Evolutionary conservation across 2,113 vertebrate genomes (phyloP), one percentile per base, ranked within the genome.

Genomic region (Psettodes erumei): DNA sequence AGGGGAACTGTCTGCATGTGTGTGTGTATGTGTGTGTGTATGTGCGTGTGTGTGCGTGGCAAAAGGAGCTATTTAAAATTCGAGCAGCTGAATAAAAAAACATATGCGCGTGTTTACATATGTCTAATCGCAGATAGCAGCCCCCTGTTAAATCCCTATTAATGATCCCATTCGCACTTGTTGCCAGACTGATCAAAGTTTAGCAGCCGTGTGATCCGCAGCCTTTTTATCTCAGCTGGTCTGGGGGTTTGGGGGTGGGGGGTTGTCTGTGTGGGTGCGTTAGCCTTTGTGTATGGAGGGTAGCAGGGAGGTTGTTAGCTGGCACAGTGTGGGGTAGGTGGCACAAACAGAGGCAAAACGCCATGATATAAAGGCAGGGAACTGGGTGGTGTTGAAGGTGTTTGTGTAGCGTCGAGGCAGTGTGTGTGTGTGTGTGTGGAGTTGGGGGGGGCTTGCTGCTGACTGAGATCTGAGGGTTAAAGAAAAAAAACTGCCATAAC

Each of bases 111-210:
- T 88, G 75, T 86, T 82, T 18, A 19, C 84, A 59, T 33, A 76
- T 68, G 71, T 79, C 79, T 93, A 88, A 92, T 88, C 82, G 42
- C 79, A 90, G 87, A 87, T 59, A 47, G 85, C 86, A 82, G 85
- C 77, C 77, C 78, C 80, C 76, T 79, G 85, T 78, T 93, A 90
- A 92, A 91, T 89, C 86, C 77, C 65, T 74, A 89, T 85, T 93
- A 94, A 93, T 92, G 90, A 94, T 92, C 91, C 87, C 82, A 93
- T 92, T 93, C 92, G 90, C 85, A 91, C 86, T 90, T 88, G 90
- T 88, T 91, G 88, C 87, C 89, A 86, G 83, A 89, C 90, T 92
- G 91, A 94, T 94, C 91, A 94, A 93, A 91, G 90, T 92, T 91
- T 82, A 87, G 86, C 72, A 74, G 83, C 62, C 77, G 83, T 90